Percentiles rank a stretch among this genome's conserved stretches.
Evolutionary conservation across 2,888 invertebrate genomes (phyloP).

Genomic region (Bruchidius siliquastri): DNA sequence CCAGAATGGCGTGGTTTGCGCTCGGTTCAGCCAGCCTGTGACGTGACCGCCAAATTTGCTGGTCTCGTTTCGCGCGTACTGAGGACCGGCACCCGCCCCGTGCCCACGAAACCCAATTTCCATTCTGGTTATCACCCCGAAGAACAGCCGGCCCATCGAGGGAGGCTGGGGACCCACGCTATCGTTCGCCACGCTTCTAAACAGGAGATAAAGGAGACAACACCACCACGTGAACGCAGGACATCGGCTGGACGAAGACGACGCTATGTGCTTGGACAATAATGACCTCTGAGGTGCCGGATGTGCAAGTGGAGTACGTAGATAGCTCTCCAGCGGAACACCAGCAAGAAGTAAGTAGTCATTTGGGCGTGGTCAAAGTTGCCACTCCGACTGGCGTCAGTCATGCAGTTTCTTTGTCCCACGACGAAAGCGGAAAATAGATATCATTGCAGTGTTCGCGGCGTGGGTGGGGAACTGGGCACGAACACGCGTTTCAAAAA

Average conservation of each 20-base stretch:
- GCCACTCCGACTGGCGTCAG: slow-evolving; percentile 21
- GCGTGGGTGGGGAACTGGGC: slow-evolving; percentile 9
- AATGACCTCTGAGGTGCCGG: slow-evolving; percentile 28
- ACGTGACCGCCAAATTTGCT: slow-evolving; percentile 29
- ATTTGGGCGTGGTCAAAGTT: slow-evolving; percentile 5
- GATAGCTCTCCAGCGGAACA: slow-evolving; percentile 36
- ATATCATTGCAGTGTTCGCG: too few relatives aligned
- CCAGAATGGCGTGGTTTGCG: slow-evolving; percentile 48
- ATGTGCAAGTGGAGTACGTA: slow-evolving; percentile 38
- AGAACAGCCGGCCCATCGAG: neutral
- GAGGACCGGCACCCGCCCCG: neutral
- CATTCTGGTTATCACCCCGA: neutral
- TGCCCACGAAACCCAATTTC: neutral
- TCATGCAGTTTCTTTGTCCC: slow-evolving; percentile 37
- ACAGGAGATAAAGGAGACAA: neutral
- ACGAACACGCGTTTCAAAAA: too few relatives aligned
- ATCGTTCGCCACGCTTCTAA: neutral
- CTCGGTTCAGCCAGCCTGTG: slow-evolving; percentile 47
- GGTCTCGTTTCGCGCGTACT: slow-evolving; percentile 2
- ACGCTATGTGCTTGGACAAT: slow-evolving; percentile 10
- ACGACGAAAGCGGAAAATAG: slow-evolving; percentile 20
- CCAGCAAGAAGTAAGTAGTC: neutral
- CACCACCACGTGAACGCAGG: neutral
- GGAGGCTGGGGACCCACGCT: neutral
- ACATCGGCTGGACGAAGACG: neutral